Conservation (phyloP, 2,113 vertebrate species). For the Castor canadensis region DNA sequence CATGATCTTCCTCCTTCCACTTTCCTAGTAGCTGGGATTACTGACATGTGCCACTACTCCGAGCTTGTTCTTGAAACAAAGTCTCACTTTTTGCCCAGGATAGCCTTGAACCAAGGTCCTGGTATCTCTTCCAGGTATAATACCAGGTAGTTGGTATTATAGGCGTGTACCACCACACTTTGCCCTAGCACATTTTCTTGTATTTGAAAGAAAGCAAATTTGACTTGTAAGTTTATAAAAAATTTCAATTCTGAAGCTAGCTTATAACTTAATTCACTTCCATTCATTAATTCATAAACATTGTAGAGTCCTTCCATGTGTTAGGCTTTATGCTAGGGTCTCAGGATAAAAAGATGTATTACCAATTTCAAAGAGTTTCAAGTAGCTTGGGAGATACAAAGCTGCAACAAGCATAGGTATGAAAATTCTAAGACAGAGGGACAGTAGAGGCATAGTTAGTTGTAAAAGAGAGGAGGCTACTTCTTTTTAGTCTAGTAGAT, state of each 20-base stretch:
- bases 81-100: too few relatives aligned
- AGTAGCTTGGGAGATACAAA: neutral
- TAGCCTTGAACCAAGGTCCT: too few relatives aligned
- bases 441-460: neutral
- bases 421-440: neutral
- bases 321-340: neutral
- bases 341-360: neutral
- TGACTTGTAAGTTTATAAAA: conserved; percentile 16
- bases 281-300: neutral
- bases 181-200: neutral
- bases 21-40: too few relatives aligned
- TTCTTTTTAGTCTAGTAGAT: neutral
- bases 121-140: too few relatives aligned
- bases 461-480: neutral
- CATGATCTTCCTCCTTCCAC: too few relatives aligned
- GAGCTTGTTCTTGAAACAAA: too few relatives aligned
- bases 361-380: neutral
- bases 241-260: conserved; percentile 1
- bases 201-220: conserved; percentile 26
- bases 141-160: too few relatives aligned
- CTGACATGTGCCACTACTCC: too few relatives aligned
- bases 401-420: neutral
- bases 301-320: neutral
- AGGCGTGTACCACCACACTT: too few relatives aligned
- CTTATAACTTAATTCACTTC: conserved; percentile 1